phyloP scores from a whole-genome alignment of 2,113 vertebrate genomes.

The Neomonachus schauinslandi region DNA sequence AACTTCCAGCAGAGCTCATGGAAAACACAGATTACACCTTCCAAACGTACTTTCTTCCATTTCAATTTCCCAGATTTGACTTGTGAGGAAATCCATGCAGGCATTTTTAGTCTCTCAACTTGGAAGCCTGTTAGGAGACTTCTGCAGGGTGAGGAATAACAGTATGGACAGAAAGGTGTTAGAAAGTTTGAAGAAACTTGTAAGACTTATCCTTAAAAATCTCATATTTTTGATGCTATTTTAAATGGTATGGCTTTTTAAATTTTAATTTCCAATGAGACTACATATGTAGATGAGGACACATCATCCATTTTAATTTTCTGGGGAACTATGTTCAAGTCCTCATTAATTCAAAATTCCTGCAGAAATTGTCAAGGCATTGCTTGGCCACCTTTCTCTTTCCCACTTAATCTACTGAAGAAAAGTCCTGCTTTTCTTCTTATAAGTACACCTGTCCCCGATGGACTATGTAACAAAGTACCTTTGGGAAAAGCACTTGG shows the following conservation, averaged over 20 bases:
- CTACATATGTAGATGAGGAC: no score
- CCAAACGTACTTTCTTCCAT: background rate
- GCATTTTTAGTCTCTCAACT: background rate
- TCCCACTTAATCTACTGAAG: background rate
- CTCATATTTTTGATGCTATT: conserved; percentile 16
- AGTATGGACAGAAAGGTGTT: background rate
- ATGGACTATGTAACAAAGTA: background rate
- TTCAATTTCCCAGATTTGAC: background rate
- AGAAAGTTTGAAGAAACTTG: background rate
- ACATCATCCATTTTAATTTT: background rate
- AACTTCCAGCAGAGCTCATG: background rate
- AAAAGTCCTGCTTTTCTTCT: background rate
- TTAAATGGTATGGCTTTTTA: background rate
- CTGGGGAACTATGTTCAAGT: background rate
- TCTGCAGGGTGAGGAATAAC: background rate
- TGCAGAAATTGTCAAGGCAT: background rate
- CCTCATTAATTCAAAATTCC: background rate
- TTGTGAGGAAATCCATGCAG: background rate
- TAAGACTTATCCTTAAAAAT: background rate
- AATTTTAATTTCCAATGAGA: background rate
- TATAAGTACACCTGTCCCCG: no score
- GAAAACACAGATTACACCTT: background rate
- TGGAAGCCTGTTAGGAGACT: background rate
- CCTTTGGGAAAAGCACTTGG: background rate
- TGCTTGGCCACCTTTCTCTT: background rate